These are phyloP conservation scores for Hipparchia sbordonii DNA, from an alignment of 2,888 invertebrate genomes.

Conservation along the genomic window DNA sequence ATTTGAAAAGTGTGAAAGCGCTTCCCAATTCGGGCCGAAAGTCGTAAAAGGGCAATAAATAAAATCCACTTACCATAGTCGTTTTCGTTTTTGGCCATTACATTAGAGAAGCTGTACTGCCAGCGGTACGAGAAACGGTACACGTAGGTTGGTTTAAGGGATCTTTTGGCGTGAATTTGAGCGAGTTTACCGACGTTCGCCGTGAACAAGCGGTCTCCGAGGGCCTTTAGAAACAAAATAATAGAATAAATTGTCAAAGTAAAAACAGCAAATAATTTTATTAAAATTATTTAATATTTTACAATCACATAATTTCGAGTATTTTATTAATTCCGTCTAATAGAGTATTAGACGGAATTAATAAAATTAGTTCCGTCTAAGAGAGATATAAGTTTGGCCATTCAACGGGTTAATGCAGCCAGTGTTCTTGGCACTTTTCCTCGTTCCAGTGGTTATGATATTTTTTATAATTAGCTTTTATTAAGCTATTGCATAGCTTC, in stretches of 20 bases:
- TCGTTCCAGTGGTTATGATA: too few relatives aligned
- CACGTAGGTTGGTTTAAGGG: constrained; percentile 84
- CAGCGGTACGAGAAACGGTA: constrained; percentile 86
- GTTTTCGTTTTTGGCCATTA: constrained; percentile 74
- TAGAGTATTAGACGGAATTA: too few relatives aligned
- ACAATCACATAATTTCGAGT: too few relatives aligned
- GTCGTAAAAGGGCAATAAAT: not conserved
- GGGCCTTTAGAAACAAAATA: constrained; percentile 63
- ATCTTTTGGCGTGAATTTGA: constrained; percentile 80
- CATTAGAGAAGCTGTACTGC: constrained; percentile 81
- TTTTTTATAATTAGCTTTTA: too few relatives aligned
- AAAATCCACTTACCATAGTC: constrained; percentile 77
- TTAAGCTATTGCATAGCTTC: too few relatives aligned
- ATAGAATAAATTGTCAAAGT: not conserved
- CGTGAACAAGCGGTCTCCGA: constrained; percentile 86
- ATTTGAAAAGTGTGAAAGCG: too few relatives aligned
- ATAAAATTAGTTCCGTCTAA: too few relatives aligned
- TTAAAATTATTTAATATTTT: too few relatives aligned
- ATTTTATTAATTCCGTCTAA: too few relatives aligned
- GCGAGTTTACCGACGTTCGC: constrained; percentile 84
- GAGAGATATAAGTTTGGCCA: too few relatives aligned
- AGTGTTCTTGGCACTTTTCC: too few relatives aligned
- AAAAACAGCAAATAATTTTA: not conserved
- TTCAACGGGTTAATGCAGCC: too few relatives aligned
- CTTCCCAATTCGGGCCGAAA: not conserved